Percentiles rank a stretch among this genome's conserved stretches.
Evolutionary conservation across 2,797 vertebrate genomes (phyloP).

Genomic region (Diplodus puntazzo): DNA sequence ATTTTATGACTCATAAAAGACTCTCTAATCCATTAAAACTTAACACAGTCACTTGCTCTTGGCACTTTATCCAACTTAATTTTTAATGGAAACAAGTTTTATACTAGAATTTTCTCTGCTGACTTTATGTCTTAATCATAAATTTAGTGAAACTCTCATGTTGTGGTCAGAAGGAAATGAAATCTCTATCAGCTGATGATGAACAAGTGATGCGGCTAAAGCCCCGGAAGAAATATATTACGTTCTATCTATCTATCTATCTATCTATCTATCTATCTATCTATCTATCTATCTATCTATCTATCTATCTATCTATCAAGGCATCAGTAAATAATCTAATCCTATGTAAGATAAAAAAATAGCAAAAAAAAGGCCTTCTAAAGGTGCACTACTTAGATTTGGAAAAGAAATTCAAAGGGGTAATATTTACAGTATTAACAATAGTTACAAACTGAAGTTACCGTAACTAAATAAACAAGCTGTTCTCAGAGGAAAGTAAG

Average conservation of each 20-base stretch:
- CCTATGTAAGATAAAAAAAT: background rate
- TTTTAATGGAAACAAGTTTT: background rate
- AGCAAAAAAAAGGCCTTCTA: background rate
- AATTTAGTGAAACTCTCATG: background rate
- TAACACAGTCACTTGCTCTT: background rate
- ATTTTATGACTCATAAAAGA: background rate
- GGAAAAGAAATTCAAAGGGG: too few species aligned
- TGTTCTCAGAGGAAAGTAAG: too few species aligned
- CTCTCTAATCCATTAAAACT: slow-evolving; percentile 3
- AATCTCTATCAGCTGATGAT: background rate
- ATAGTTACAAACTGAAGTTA: too few species aligned
- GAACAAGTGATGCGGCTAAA: background rate
- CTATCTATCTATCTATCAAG: background rate
- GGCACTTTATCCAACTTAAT: background rate
- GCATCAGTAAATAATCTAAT: background rate
- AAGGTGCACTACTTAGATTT: too few species aligned
- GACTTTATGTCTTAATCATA: background rate
- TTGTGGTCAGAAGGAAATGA: background rate
- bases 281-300: too few species aligned
- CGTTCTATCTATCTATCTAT: too few species aligned
- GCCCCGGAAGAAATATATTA: background rate
- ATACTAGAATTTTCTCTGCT: background rate
- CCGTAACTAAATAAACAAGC: too few species aligned
- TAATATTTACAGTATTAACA: too few species aligned
- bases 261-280: too few species aligned